These are phyloP conservation scores for Trichopria drosophilae DNA, from an alignment of 2,888 invertebrate species.

Conservation along the genomic window DNA sequence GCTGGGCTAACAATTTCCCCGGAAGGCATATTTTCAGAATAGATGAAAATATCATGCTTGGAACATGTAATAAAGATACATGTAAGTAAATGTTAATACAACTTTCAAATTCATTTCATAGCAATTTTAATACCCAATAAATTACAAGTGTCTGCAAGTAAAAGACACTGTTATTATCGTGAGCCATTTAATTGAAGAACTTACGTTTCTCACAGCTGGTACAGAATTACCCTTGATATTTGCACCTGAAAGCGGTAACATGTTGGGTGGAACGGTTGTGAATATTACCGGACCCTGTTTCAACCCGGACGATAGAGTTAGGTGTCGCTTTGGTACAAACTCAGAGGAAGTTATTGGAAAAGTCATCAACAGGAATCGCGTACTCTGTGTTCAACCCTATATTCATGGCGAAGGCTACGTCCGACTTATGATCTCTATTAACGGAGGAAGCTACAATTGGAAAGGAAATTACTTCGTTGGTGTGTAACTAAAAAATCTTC, in stretches of 20 bases:
- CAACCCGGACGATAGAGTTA: constrained; percentile 72
- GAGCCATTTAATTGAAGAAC: background rate
- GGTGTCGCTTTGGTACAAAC: constrained; percentile 83
- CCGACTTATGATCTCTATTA: constrained; percentile 79
- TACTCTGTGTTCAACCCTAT: constrained; percentile 86
- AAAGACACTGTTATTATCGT: no score
- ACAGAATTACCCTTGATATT: constrained; percentile 81
- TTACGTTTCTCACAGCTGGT: constrained; percentile 64
- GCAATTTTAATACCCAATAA: background rate
- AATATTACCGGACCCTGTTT: constrained; percentile 97
- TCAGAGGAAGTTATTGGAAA: constrained; percentile 77
- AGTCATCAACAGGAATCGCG: constrained; percentile 78
- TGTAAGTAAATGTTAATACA: no score
- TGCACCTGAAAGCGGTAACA: constrained; percentile 94
- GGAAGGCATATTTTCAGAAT: constrained; percentile 94
- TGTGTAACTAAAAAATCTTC: constrained; percentile 57
- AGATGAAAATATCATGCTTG: constrained; percentile 91
- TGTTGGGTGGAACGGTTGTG: constrained; percentile 95
- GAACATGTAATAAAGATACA: constrained; percentile 89
- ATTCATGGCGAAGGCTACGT: constrained; percentile 88
- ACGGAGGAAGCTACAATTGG: constrained; percentile 81
- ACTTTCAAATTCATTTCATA: background rate
- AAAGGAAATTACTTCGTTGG: constrained; percentile 89
- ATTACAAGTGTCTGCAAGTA: no score
- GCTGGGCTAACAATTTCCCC: constrained; percentile 84